Evolutionary conservation across 1,140 invertebrate genomes (phyloP), one percentile per base, ranked within the genome.

Genomic region (Batillaria attramentaria): DNA sequence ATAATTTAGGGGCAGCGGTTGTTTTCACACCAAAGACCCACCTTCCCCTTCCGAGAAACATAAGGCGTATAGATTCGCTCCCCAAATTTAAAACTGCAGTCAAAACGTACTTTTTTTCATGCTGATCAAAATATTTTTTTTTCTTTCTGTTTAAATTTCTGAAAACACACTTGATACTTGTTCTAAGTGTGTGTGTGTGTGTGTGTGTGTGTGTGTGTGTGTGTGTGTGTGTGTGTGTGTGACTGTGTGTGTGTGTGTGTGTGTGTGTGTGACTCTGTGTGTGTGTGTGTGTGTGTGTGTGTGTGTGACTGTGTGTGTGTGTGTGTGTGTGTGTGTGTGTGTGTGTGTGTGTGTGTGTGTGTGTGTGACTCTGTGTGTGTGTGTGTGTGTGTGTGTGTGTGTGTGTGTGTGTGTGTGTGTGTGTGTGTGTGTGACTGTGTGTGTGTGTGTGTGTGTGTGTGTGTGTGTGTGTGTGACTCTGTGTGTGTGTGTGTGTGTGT

Each of bases 201-300:
- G 62, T 65, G 62, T 33, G 62, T 65, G 62, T 33, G 62, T 65
- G 62, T 33, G 62, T 65, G 62, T 33, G 62, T 65, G 62, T 33
- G 62, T 65, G 62, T 33, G 62, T 65, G 62, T 33, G 62, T 65
- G 62, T 33, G 62, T 65, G 62, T 33, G 62, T 65, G 62, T 33
- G 62, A 35, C 31, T 18, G 62, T 33, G 62, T 18, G 62, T 33
- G 62, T 18, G 62, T 33, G 62, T 33, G 62, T 33, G 62, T 33
- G 28, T 33, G 62, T 33, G 62, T 33, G 31, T 33, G 62, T 65
- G 31, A 16, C 31, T 65, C 3, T 33, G 31, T 65, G 62, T 33
- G 62, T 33, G 62, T 33, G 62, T 33, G 62, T 33, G 62, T 65
- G 28, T 33, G 62, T 65, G 62, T 33, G 62, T 65, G 62, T 35